phyloP scores from a whole-genome alignment of 2,797 vertebrate species.

The Tapera naevia region DNA sequence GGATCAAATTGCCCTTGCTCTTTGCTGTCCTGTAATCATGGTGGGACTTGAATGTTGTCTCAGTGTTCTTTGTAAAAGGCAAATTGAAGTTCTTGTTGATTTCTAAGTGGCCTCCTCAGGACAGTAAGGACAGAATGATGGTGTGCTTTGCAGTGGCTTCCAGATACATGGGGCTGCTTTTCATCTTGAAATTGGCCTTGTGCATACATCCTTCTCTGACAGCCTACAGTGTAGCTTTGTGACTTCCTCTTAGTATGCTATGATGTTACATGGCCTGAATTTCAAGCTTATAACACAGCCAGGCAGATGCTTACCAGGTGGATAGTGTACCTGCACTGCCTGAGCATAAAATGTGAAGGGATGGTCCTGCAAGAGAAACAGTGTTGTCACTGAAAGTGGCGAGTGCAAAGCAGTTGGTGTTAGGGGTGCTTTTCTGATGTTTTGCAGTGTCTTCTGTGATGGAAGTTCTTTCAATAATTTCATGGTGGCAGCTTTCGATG shows the following conservation, averaged over 20 bases:
- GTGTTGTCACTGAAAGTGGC: neutral
- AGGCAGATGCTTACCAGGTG: neutral
- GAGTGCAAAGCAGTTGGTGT: neutral
- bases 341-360: neutral
- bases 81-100: neutral
- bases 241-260: neutral
- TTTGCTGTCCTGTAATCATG: neutral
- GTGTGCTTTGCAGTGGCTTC: neutral
- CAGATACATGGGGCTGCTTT: neutral
- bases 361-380: neutral
- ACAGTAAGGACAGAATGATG: neutral
- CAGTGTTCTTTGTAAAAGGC: neutral
- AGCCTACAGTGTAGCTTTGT: neutral
- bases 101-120: too few species aligned
- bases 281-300: neutral
- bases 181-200: neutral
- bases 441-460: neutral
- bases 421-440: neutral
- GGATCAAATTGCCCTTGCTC: neutral
- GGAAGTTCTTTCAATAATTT: neutral
- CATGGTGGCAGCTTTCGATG: neutral
- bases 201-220: accelerated
- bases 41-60: neutral
- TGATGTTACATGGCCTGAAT: neutral
- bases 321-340: neutral